Evolutionary conservation across 2,888 invertebrate genomes (phyloP).

Genomic region (Bhutanitis thaidina): DNA sequence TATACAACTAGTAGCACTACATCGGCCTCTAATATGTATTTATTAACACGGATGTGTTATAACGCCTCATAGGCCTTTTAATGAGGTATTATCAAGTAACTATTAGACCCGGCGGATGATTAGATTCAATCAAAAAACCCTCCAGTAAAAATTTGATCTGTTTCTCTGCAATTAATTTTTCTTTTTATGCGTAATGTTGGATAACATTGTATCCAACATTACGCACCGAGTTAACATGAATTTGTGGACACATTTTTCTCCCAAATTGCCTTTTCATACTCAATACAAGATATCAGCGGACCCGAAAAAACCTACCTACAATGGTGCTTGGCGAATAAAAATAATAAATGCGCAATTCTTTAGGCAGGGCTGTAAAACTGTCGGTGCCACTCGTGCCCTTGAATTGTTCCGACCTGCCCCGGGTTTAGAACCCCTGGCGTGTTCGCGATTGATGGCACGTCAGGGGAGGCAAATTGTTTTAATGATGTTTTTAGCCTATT

Average conservation of each 20-base stretch:
- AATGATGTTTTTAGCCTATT: slow-evolving; percentile 29
- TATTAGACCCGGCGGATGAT: too few species aligned
- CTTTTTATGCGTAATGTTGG: too few species aligned
- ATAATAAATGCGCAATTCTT: slow-evolving; percentile 77
- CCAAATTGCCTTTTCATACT: slow-evolving; percentile 23
- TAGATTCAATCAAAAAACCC: too few species aligned
- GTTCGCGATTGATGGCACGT: slow-evolving; percentile 40
- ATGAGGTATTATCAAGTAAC: too few species aligned
- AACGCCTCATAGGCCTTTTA: too few species aligned
- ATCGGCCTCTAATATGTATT: too few species aligned
- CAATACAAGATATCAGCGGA: slow-evolving; percentile 56
- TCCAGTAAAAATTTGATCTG: too few species aligned
- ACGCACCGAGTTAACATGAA: too few species aligned
- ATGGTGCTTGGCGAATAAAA: slow-evolving; percentile 66
- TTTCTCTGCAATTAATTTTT: too few species aligned
- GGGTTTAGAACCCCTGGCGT: slow-evolving; percentile 41
- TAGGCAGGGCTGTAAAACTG: slow-evolving; percentile 71
- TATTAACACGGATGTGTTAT: too few species aligned
- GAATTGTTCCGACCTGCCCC: slow-evolving; percentile 37
- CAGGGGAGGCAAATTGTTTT: slow-evolving; percentile 33
- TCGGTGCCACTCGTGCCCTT: slow-evolving; percentile 63
- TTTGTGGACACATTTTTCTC: slow-evolving; percentile 11
- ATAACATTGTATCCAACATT: too few species aligned
- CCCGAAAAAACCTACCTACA: slow-evolving; percentile 53
- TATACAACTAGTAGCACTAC: too few species aligned